Percentiles rank a stretch among this genome's conserved stretches.
phyloP scores from a whole-genome alignment of 2,888 invertebrate species.

The Epinotia bilunana region DNA sequence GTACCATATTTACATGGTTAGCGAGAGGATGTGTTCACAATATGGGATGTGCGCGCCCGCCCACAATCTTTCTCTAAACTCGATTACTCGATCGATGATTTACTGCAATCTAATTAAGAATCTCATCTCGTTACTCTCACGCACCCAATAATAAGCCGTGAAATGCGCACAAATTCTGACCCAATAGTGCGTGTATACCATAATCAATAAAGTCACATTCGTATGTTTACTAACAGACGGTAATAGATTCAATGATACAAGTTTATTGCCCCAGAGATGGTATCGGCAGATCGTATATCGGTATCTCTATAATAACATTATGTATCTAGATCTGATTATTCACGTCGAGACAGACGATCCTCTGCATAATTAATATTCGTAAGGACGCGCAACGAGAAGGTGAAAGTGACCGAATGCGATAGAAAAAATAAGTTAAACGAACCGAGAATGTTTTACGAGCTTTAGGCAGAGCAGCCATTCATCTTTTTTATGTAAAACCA shows the following conservation, averaged over 20 bases:
- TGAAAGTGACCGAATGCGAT: constrained; percentile 76
- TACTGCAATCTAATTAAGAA: constrained; percentile 81
- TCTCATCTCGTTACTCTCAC: constrained; percentile 66
- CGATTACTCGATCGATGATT: constrained; percentile 82
- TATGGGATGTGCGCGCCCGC: constrained; percentile 76
- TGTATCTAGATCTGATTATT: constrained; percentile 74
- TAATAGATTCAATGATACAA: constrained; percentile 49
- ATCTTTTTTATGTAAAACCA: constrained; percentile 84
- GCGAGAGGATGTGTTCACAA: constrained; percentile 75
- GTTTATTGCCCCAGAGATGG: constrained; percentile 55
- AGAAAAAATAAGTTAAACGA: constrained; percentile 76
- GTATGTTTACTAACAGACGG: constrained; percentile 45
- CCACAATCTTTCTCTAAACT: constrained; percentile 81
- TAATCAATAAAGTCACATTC: constrained; percentile 41
- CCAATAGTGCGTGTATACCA: constrained; percentile 5
- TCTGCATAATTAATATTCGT: constrained; percentile 71
- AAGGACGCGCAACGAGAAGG: constrained; percentile 66
- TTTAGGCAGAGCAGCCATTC: constrained; percentile 78
- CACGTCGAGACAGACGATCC: constrained; percentile 63
- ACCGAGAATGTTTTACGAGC: constrained; percentile 76
- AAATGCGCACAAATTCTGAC: constrained; percentile 9
- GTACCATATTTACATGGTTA: constrained; percentile 64
- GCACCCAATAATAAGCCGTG: neutral
- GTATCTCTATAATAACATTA: constrained; percentile 68
- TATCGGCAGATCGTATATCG: constrained; percentile 57